Evolutionary conservation across 2,113 vertebrate genomes (phyloP).

Genomic region (Xiphias gladius): DNA sequence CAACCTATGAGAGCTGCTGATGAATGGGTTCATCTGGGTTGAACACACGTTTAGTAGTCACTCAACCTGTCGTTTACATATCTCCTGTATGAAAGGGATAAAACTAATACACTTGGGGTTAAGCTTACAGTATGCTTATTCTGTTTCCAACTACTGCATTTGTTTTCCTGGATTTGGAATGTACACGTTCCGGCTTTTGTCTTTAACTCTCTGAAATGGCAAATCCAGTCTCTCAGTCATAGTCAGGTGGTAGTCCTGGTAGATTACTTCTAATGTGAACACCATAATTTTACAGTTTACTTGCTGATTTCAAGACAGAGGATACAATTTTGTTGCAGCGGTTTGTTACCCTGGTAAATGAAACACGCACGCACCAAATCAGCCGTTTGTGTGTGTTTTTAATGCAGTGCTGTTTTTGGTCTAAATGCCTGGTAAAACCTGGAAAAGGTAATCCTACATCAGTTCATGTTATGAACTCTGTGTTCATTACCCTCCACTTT

Average conservation of each 20-base stretch:
- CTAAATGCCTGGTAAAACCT: too few relatives aligned
- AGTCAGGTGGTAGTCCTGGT: not conserved
- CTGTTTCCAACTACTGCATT: too few relatives aligned
- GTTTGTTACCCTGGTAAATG: too few relatives aligned
- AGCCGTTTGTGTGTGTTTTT: too few relatives aligned
- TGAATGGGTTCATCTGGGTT: not conserved
- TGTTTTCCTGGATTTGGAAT: too few relatives aligned
- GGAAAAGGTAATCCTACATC: too few relatives aligned
- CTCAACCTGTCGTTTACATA: not conserved
- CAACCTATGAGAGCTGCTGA: not conserved
- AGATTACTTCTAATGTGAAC: not conserved
- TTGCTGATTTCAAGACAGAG: not conserved
- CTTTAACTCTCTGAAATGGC: not conserved
- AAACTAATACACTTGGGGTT: not conserved
- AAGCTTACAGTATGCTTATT: not conserved
- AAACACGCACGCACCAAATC: too few relatives aligned
- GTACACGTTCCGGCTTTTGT: too few relatives aligned
- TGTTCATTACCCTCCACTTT: not conserved
- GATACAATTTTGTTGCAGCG: not conserved
- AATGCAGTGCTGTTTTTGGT: too few relatives aligned
- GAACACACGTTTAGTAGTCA: not conserved
- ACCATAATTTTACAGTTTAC: not conserved
- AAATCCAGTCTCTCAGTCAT: not conserved
- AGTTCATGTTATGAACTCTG: too few relatives aligned
- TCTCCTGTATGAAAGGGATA: not conserved